Evolutionary conservation across 1,140 invertebrate genomes (phyloP).

Genomic region (Planococcus citri): DNA sequence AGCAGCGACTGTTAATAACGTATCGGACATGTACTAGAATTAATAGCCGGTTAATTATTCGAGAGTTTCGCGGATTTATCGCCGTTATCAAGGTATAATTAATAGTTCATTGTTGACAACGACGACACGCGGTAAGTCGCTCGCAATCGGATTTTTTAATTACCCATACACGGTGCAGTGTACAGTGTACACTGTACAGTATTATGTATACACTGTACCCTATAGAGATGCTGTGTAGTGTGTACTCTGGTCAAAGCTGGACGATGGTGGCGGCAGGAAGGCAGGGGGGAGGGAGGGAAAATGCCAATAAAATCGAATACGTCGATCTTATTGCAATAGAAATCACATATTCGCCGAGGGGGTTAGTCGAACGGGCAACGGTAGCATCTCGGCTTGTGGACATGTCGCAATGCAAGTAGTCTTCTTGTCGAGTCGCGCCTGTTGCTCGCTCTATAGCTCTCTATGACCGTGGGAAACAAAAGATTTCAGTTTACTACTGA

Average conservation of each 20-base stretch:
- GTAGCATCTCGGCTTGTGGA: neutral
- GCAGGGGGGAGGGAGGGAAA: no score
- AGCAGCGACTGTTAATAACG: conserved; percentile 2
- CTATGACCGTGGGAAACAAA: conserved; percentile 13
- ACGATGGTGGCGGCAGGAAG: no score
- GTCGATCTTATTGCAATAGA: neutral
- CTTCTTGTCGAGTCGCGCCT: conserved; percentile 19
- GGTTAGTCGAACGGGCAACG: neutral
- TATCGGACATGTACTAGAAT: neutral
- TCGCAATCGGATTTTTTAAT: no score
- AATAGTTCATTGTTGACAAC: conserved; percentile 13
- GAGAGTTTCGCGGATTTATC: neutral
- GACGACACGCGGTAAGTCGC: neutral
- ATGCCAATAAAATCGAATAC: neutral
- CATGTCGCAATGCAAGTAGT: conserved; percentile 15
- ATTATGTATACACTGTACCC: no score
- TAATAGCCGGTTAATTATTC: conserved; percentile 18
- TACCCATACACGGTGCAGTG: no score
- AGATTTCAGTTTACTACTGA: conserved; percentile 13
- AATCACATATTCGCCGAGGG: neutral
- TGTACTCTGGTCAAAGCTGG: no score
- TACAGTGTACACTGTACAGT: no score
- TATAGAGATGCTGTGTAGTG: no score
- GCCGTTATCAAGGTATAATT: neutral
- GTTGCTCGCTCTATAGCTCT: no score